Evolutionary conservation across 2,888 invertebrate genomes (phyloP), one percentile per base, ranked within the genome.

Genomic region (Drosophila setosimentum): DNA sequence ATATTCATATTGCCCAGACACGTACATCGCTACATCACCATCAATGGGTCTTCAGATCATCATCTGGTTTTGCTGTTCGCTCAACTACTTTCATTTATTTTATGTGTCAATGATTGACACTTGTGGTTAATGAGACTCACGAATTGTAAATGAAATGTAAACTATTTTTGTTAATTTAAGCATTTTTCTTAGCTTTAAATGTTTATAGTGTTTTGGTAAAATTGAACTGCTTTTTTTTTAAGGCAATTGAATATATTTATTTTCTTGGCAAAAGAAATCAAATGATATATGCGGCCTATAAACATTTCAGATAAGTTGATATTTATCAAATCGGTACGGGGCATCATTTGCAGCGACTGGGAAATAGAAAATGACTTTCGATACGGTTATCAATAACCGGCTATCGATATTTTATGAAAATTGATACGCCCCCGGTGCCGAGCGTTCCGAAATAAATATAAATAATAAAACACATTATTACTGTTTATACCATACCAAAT

Each of bases 341-440:
- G 21, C 54, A 69, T 63, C 51, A 54, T 60, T 63, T 61, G 75
- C 73, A 72, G 62, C 57, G 69, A 55, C 59, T 70, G 66, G 77
- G 61, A 74, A 72, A 83, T 82, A 45, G 78, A 82, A 81, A 87
- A 89, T 87, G 87, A 90, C 90, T 87, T 90, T 87, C 80, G 87
- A 78, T 67, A 87, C 78, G 87, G 90, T 89, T 87, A 90, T 87
- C 87, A 90, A 87, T 87, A 87, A 89, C 76, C 72, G 78, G 87
- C 82, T 82, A 87, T 90, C 84, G 87, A 87, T 90, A 87, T 90
- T 83, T 87, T 87, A 87, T 90, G 89, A 90, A 90, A 87, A 87
- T 78, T 86, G 89, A 90, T 90, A 82, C 76, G 74, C n/a, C 27
- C 29, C 21, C 45, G 21, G 18, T 37, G 71, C 60, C 16, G 74